Percentiles rank a stretch among this genome's conserved stretches.
These are phyloP conservation scores for Pantelozetes paolii DNA, from an alignment of 2,888 invertebrate genomes.

Conservation along the genomic window DNA sequence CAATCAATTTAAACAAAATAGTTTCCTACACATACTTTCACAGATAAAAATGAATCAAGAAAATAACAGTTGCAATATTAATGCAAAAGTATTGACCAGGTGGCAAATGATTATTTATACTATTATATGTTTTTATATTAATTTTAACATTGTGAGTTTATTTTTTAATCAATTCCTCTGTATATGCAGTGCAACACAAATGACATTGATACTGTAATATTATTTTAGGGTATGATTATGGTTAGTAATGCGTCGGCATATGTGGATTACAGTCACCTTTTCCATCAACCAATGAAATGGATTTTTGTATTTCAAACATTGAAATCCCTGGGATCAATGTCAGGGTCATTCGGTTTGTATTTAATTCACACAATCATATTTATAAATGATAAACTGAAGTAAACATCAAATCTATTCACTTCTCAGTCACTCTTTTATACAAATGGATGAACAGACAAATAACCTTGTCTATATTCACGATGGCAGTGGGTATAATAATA, in stretches of 20 bases:
- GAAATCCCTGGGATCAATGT: neutral
- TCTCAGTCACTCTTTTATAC: too few species aligned
- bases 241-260: neutral
- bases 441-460: conserved; percentile 28
- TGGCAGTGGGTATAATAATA: neutral
- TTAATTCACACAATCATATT: too few species aligned
- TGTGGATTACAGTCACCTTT: neutral
- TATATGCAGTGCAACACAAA: too few species aligned
- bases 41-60: too few species aligned
- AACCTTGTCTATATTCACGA: neutral
- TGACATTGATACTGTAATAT: neutral
- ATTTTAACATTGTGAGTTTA: neutral
- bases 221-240: neutral
- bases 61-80: too few species aligned
- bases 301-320: too few species aligned
- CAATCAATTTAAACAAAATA: too few species aligned
- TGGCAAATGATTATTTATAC: neutral
- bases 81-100: too few species aligned
- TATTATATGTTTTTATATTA: neutral
- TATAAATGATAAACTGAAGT: too few species aligned
- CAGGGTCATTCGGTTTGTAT: neutral
- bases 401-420: too few species aligned
- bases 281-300: neutral
- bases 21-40: too few species aligned
- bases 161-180: too few species aligned